Conservation (phyloP, 2,113 vertebrate species). For the Calidris pygmaea region DNA sequence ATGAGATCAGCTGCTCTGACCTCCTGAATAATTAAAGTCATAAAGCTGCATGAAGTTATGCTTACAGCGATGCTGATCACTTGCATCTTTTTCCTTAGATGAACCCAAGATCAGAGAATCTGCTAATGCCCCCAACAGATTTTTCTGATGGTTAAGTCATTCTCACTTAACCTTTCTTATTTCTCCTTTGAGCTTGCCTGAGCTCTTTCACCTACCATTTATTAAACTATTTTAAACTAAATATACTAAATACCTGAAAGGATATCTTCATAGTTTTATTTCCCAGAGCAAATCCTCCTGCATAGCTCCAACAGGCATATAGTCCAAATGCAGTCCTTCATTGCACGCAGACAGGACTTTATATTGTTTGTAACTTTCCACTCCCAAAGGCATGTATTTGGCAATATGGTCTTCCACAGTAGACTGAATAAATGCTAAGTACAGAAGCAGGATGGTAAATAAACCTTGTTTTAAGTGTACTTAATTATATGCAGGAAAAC, state of each 20-base stretch:
- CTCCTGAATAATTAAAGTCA: neutral
- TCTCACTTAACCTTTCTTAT: neutral
- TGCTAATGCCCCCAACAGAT: neutral
- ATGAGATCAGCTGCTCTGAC: neutral
- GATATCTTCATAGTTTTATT: neutral
- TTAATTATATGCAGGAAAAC: neutral
- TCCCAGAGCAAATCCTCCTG: neutral
- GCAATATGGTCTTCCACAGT: neutral
- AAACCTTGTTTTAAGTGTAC: neutral
- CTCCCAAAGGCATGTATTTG: neutral
- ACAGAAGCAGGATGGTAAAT: neutral
- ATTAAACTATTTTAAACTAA: neutral
- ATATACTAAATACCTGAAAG: neutral
- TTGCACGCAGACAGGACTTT: neutral
- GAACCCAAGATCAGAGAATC: neutral
- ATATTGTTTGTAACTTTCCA: neutral
- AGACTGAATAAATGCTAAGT: neutral
- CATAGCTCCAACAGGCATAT: neutral
- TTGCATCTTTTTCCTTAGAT: neutral
- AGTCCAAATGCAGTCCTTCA: neutral
- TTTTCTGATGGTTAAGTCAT: neutral
- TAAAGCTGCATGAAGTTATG: neutral
- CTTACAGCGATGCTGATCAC: neutral
- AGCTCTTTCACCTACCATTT: neutral
- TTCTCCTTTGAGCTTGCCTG: neutral